phyloP scores from a whole-genome alignment of 1,140 invertebrate species.

The Gerris buenoi region DNA sequence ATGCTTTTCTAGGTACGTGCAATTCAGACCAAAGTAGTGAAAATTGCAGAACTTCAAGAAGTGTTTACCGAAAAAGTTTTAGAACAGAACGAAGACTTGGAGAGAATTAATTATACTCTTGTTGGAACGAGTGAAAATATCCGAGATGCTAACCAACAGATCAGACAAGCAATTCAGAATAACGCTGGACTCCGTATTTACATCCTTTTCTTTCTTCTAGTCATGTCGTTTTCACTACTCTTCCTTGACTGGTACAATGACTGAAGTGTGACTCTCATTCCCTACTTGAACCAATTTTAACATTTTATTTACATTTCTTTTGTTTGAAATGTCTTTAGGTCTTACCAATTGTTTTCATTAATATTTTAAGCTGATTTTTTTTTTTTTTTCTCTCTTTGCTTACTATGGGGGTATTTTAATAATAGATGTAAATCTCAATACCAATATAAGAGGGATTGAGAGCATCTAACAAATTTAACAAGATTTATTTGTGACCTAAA shows the following conservation, averaged over 20 bases:
- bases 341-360: too few species aligned
- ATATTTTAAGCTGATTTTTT: too few species aligned
- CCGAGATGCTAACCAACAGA: conserved; percentile 90
- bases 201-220: conserved; percentile 86
- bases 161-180: conserved; percentile 86
- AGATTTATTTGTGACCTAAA: too few species aligned
- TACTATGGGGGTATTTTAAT: too few species aligned
- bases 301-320: too few species aligned
- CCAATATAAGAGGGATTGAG: too few species aligned
- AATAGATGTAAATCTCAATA: too few species aligned
- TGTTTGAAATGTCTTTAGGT: too few species aligned
- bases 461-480: too few species aligned
- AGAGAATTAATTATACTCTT: conserved; percentile 70
- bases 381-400: too few species aligned
- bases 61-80: conserved; percentile 95
- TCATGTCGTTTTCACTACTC: conserved; percentile 87
- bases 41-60: conserved; percentile 91
- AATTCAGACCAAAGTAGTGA: conserved; percentile 82
- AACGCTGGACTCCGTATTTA: conserved; percentile 87
- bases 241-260: conserved; percentile 97
- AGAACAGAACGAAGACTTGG: conserved; percentile 85
- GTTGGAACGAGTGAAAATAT: conserved; percentile 88
- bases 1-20: conserved; percentile 55
- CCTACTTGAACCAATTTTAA: not conserved
- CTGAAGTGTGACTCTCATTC: too few species aligned